Conservation (phyloP, 2,797 vertebrate genomes). For the Leptodactylus fallax region DNA sequence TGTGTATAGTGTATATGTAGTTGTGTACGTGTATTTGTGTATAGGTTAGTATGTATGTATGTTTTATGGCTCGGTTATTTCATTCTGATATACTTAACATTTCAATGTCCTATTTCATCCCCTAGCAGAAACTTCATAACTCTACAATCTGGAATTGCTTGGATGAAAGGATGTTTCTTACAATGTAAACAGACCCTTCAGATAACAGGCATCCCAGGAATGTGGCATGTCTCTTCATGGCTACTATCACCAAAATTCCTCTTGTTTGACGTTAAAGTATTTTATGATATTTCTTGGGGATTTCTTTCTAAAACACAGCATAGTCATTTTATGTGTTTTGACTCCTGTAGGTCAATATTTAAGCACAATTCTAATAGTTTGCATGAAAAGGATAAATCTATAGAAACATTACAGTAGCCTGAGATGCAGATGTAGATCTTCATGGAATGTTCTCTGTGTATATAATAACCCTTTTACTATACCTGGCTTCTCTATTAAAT, state of each 20-base stretch:
- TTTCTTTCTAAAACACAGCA: conserved; percentile 37
- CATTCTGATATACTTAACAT: neutral
- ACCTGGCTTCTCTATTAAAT: neutral
- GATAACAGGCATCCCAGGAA: conserved; percentile 51
- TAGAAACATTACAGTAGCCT: neutral
- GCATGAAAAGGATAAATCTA: conserved; percentile 25
- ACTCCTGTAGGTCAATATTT: conserved; percentile 39
- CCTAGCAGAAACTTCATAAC: conserved; percentile 35
- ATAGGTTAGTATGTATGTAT: neutral
- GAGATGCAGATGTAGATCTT: neutral
- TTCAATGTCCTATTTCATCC: neutral
- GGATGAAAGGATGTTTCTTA: conserved; percentile 34
- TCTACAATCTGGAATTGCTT: conserved; percentile 28
- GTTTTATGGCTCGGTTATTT: neutral
- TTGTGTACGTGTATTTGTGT: neutral
- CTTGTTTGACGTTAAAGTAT: conserved; percentile 50
- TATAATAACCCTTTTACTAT: neutral
- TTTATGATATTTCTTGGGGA: conserved; percentile 47
- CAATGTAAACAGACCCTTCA: conserved; percentile 58
- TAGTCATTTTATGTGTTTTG: conserved; percentile 19
- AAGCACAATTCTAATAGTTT: neutral
- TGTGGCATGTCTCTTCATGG: conserved; percentile 60
- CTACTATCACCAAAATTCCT: conserved; percentile 47
- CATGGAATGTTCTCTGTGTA: conserved; percentile 12
- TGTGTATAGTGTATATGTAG: neutral